Conservation (phyloP, 2,888 invertebrate species). For the Mythimna impura region DNA sequence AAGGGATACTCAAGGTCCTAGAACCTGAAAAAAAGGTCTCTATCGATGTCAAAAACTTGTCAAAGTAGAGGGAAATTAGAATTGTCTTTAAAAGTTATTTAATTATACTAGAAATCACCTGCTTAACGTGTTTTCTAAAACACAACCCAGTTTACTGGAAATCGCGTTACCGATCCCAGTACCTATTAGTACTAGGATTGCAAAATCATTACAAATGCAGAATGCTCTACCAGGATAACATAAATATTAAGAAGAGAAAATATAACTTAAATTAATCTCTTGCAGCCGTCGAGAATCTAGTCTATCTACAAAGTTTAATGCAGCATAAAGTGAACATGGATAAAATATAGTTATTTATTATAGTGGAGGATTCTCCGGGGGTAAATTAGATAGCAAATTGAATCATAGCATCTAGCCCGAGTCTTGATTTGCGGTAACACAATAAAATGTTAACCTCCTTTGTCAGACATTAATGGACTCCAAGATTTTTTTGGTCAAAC, state of each 20-base stretch:
- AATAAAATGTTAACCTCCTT: slow-evolving; percentile 46
- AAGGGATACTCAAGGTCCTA: no score
- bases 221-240: not conserved
- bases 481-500: slow-evolving; percentile 16
- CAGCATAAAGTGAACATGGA: slow-evolving; percentile 29
- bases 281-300: slow-evolving; percentile 16
- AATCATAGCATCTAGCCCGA: slow-evolving; percentile 46
- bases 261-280: slow-evolving; percentile 7
- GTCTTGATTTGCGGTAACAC: slow-evolving; percentile 42
- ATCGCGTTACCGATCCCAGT: not conserved
- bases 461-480: slow-evolving; percentile 32
- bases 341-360: slow-evolving; percentile 48
- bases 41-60: no score
- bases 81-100: no score
- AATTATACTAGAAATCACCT: no score
- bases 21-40: no score
- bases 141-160: not conserved
- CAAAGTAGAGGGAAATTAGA: no score
- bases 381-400: slow-evolving; percentile 61
- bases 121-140: no score
- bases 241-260: slow-evolving; percentile 14
- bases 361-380: slow-evolving; percentile 28
- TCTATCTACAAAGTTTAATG: slow-evolving; percentile 11
- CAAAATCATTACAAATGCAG: not conserved
- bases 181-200: not conserved